phyloP scores from a whole-genome alignment of 2,888 invertebrate genomes.

The Drosophila ezoana region DNA sequence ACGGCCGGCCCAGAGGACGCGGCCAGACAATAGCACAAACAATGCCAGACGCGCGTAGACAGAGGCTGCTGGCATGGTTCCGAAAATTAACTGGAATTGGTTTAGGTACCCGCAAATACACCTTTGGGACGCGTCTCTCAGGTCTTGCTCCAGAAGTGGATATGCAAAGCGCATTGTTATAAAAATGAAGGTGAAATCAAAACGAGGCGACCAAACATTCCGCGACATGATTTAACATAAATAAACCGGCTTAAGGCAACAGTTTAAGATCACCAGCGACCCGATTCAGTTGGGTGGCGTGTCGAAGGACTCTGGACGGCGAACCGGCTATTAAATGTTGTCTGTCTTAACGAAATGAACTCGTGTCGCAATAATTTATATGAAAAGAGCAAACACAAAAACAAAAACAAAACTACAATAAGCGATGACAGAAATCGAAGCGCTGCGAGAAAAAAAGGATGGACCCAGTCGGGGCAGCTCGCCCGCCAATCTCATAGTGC shows the following conservation, averaged over 20 bases:
- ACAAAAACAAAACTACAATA: slow-evolving; percentile 18
- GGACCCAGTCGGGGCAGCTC: not conserved
- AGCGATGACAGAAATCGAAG: slow-evolving; percentile 57
- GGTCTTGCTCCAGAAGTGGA: not conserved
- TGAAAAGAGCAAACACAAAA: slow-evolving; percentile 30
- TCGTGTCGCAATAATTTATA: slow-evolving; percentile 77
- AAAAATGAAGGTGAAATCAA: slow-evolving; percentile 34
- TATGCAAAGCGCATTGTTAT: slow-evolving; percentile 55
- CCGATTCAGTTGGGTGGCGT: slow-evolving; percentile 4
- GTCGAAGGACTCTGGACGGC: slow-evolving; percentile 22
- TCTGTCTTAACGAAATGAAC: slow-evolving; percentile 52
- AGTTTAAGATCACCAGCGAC: slow-evolving; percentile 48
- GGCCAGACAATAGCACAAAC: slow-evolving; percentile 26
- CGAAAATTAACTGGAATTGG: slow-evolving; percentile 17
- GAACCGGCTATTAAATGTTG: slow-evolving; percentile 34
- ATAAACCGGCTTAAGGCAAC: slow-evolving; percentile 41
- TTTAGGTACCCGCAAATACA: slow-evolving; percentile 35
- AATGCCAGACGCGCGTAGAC: slow-evolving; percentile 42
- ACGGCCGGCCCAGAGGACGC: slow-evolving; percentile 42
- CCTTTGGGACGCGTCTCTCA: slow-evolving; percentile 32
- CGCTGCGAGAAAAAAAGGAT: not conserved
- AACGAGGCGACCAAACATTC: slow-evolving; percentile 46
- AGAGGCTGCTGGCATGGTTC: not conserved
- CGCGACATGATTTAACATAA: slow-evolving; percentile 60
- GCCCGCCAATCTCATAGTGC: slow-evolving; percentile 4